A percentile compares a stretch with the other conserved stretches of the same genome.
phyloP scores from a whole-genome alignment of 2,888 invertebrate species.

The Dasypolia templi region DNA sequence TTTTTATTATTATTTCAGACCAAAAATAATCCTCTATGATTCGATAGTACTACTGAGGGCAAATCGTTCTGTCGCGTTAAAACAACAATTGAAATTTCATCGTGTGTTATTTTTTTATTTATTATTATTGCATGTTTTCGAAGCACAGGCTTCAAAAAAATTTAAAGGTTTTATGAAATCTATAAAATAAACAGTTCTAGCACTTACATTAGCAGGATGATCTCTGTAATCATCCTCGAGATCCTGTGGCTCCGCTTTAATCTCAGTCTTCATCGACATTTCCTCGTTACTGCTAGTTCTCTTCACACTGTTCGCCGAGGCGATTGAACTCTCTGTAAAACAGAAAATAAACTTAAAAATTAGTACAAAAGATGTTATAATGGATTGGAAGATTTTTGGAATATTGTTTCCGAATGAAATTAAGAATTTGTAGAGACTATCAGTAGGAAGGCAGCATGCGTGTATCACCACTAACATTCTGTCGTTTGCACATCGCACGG shows the following conservation, averaged over 20 bases:
- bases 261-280: conserved; percentile 73
- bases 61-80: no score
- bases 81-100: no score
- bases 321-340: conserved; percentile 69
- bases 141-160: not conserved
- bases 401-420: not conserved
- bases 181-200: not conserved
- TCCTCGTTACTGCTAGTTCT: conserved; percentile 81
- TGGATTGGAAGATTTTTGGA: not conserved
- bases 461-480: conserved; percentile 80
- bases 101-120: no score
- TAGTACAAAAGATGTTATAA: not conserved
- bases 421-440: conserved; percentile 61
- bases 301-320: conserved; percentile 72
- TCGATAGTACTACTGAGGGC: no score
- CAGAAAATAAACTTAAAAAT: not conserved
- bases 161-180: not conserved
- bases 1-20: no score
- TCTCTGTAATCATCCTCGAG: conserved; percentile 82
- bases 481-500: conserved; percentile 82
- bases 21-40: no score
- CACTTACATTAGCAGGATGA: conserved; percentile 83
- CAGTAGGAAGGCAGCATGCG: conserved; percentile 87
- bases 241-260: conserved; percentile 75
- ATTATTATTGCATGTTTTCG: no score